phyloP scores from a whole-genome alignment of 2,113 vertebrate genomes.

The Neogobius melanostomus region DNA sequence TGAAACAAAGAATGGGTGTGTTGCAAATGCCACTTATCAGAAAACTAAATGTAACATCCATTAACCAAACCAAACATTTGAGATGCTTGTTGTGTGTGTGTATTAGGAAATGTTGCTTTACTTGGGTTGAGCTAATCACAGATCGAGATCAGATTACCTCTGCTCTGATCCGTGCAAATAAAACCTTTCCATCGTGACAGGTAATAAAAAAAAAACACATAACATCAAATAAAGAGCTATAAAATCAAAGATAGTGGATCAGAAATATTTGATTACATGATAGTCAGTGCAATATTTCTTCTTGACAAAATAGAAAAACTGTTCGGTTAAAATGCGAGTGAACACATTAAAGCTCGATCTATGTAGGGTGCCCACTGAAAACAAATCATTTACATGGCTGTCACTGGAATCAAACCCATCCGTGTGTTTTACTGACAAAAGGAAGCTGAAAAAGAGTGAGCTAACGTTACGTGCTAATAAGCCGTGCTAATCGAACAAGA shows the following conservation, averaged over 20 bases:
- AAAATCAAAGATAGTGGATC: not conserved
- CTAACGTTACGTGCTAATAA: not conserved
- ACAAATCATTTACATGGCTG: not conserved
- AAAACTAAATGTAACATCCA: too few species aligned
- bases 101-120: too few species aligned
- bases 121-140: too few species aligned
- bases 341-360: too few species aligned
- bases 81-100: too few species aligned
- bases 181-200: not conserved
- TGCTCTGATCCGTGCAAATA: not conserved
- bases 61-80: too few species aligned
- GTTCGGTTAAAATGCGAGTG: not conserved
- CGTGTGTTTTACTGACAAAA: conserved; percentile 6
- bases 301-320: not conserved
- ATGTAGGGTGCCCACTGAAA: too few species aligned
- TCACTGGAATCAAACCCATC: not conserved
- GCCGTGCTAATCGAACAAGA: not conserved
- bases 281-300: not conserved
- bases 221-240: not conserved
- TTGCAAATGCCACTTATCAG: too few species aligned
- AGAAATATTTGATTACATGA: not conserved
- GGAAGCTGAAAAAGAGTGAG: not conserved
- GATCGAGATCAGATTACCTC: too few species aligned
- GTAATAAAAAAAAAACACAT: not conserved
- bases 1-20: too few species aligned